These are phyloP conservation scores for Drosophila mayaguana DNA, from an alignment of 2,888 invertebrate species.

Conservation along the genomic window DNA sequence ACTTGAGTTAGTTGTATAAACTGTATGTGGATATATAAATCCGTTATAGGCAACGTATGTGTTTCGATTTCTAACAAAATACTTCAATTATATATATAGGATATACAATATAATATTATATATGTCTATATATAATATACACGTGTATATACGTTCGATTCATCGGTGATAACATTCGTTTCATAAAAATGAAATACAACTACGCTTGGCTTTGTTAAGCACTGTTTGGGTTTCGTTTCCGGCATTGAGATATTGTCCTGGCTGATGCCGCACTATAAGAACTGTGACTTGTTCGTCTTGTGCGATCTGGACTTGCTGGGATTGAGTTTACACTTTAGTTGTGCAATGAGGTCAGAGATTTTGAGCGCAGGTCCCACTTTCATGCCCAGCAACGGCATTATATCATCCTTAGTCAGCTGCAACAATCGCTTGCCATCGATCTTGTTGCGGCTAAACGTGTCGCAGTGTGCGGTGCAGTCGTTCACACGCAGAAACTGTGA, in stretches of 20 bases:
- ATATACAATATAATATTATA: conserved; percentile 21
- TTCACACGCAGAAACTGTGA: conserved; percentile 95
- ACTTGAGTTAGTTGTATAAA: conserved; percentile 73
- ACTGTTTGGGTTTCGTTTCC: conserved; percentile 13
- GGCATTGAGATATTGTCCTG: conserved; percentile 12
- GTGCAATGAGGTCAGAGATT: conserved; percentile 96
- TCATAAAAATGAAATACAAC: conserved; percentile 35
- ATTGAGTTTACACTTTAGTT: conserved; percentile 91
- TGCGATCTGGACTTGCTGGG: conserved; percentile 84
- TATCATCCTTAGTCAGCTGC: conserved; percentile 94
- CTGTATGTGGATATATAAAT: conserved; percentile 58
- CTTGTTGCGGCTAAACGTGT: conserved; percentile 89
- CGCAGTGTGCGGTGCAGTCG: conserved; percentile 91
- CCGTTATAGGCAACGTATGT: conserved; percentile 75
- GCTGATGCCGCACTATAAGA: conserved; percentile 86
- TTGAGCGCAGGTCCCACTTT: conserved; percentile 98
- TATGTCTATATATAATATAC: conserved; percentile 12
- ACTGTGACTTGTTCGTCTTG: conserved; percentile 88
- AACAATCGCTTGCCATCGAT: conserved; percentile 93
- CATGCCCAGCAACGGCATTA: conserved; percentile 94
- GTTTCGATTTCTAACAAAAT: conserved; percentile 76
- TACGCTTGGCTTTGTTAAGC: conserved; percentile 40
- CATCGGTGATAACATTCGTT: conserved; percentile 66
- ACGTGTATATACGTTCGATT: conserved; percentile 43
- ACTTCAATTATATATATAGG: conserved; percentile 57